phyloP scores from a whole-genome alignment of 2,888 invertebrate genomes.

The Parochlus steinenii region DNA sequence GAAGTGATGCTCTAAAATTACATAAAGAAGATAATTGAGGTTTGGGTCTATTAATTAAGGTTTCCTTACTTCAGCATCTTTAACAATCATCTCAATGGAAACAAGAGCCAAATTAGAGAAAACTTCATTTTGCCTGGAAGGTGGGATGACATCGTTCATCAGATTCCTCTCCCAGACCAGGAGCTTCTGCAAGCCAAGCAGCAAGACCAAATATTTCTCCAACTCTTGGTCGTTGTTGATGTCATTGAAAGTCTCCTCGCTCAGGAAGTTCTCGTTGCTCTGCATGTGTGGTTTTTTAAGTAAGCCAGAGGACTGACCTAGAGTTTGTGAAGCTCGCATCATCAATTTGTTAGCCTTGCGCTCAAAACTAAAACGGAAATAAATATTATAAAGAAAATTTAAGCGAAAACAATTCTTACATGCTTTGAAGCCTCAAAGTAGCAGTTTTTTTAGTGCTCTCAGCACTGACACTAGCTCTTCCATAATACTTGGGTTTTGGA shows the following conservation, averaged over 20 bases:
- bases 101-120: slow-evolving; percentile 70
- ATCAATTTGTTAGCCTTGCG: slow-evolving; percentile 71
- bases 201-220: slow-evolving; percentile 65
- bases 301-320: slow-evolving; percentile 65
- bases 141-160: slow-evolving; percentile 70
- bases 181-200: slow-evolving; percentile 66
- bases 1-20: slow-evolving; percentile 48
- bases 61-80: slow-evolving; percentile 74
- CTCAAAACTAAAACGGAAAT: slow-evolving; percentile 39
- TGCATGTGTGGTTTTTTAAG: slow-evolving; percentile 33
- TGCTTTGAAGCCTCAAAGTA: neutral
- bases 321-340: slow-evolving; percentile 64
- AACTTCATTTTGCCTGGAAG: slow-evolving; percentile 62
- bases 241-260: slow-evolving; percentile 23
- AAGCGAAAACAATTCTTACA: neutral
- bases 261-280: slow-evolving; percentile 26
- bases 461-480: neutral
- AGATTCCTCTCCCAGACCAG: slow-evolving; percentile 75
- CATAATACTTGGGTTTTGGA: slow-evolving; percentile 34
- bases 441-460: slow-evolving; percentile 1
- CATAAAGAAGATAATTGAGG: neutral
- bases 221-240: slow-evolving; percentile 66
- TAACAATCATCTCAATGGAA: slow-evolving; percentile 68
- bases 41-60: slow-evolving; percentile 4
- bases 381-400: neutral